phyloP scores from a whole-genome alignment of 2,888 invertebrate species.

The Epirrhoe alternata region DNA sequence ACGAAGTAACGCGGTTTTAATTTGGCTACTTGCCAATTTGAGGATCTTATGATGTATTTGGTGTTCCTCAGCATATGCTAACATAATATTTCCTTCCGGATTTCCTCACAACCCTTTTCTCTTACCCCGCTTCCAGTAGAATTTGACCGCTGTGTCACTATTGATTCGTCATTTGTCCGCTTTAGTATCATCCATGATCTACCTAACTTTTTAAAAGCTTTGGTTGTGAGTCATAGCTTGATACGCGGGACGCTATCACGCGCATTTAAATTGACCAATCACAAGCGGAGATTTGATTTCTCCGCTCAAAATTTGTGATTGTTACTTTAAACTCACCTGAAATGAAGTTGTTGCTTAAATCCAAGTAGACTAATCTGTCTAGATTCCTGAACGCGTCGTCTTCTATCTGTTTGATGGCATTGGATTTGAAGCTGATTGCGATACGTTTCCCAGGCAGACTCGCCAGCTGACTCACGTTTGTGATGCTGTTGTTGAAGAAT shows the following conservation, averaged over 20 bases:
- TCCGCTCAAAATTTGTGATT: too few species aligned
- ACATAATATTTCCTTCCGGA: constrained; percentile 7
- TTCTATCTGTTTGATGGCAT: constrained; percentile 79
- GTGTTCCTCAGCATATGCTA: constrained; percentile 13
- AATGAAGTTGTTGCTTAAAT: constrained; percentile 84
- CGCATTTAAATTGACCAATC: too few species aligned
- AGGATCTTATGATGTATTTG: constrained; percentile 14
- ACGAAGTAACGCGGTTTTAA: not conserved
- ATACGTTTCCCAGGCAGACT: constrained; percentile 71
- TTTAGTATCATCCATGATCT: not conserved
- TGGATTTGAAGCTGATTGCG: constrained; percentile 82
- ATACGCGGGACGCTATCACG: too few species aligned
- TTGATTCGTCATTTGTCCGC: not conserved
- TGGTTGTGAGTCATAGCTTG: too few species aligned
- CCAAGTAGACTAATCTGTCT: constrained; percentile 79
- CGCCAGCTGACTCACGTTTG: constrained; percentile 74
- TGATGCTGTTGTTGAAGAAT: constrained; percentile 85
- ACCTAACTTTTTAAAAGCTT: too few species aligned
- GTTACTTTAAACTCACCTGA: constrained; percentile 66
- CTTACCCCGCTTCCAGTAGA: not conserved
- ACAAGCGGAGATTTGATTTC: too few species aligned
- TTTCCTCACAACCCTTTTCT: constrained; percentile 3
- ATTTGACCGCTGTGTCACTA: not conserved
- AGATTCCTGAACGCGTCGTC: constrained; percentile 81
- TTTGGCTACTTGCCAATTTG: constrained; percentile 23